These are phyloP conservation scores for Lophotriccus pileatus DNA, from an alignment of 2,797 vertebrate species.

Conservation along the genomic window DNA sequence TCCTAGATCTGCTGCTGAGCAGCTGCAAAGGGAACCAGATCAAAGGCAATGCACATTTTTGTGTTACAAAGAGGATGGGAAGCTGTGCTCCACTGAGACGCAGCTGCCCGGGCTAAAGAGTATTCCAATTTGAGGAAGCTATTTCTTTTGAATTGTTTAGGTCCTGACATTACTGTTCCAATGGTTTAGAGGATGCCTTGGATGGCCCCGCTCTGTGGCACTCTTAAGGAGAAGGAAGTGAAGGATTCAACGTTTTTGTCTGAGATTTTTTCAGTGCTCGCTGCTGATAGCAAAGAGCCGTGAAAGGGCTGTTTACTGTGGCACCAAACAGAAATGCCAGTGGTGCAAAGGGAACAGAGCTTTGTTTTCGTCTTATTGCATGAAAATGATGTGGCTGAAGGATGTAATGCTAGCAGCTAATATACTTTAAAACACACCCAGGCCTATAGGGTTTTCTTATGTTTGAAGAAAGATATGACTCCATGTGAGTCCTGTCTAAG, in stretches of 20 bases:
- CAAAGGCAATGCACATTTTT: slow-evolving; percentile 21
- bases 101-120: background rate
- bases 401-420: background rate
- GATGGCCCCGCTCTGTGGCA: background rate
- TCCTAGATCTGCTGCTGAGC: background rate
- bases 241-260: background rate
- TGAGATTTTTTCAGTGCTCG: background rate
- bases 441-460: background rate
- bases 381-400: background rate
- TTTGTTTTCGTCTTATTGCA: background rate
- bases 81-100: accelerated
- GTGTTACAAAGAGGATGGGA: background rate
- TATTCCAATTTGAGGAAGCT: background rate
- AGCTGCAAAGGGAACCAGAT: slow-evolving; percentile 8
- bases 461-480: background rate
- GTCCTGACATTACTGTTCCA: background rate
- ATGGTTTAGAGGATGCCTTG: background rate
- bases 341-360: background rate
- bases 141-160: slow-evolving; percentile 14
- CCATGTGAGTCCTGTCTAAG: background rate
- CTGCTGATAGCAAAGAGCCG: background rate
- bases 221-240: background rate
- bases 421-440: background rate
- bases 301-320: background rate
- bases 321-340: background rate